A percentile compares a stretch with the other conserved stretches of the same genome.
Evolutionary conservation across 2,888 invertebrate genomes (phyloP).

Genomic region (Megastigmus dorsalis): DNA sequence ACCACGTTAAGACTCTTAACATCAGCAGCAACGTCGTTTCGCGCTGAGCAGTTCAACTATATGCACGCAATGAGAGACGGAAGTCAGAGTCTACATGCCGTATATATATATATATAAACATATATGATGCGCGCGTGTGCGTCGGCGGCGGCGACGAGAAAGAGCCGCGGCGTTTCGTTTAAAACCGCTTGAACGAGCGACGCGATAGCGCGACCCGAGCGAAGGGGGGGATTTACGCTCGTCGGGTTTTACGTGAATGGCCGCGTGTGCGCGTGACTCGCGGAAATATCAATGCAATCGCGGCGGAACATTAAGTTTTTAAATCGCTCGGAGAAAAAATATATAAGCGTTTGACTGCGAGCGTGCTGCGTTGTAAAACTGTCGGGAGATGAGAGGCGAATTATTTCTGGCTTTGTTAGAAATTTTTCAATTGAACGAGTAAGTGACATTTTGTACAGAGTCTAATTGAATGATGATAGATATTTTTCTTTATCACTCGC

Average conservation of each 20-base stretch:
- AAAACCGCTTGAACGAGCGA: slow-evolving; percentile 3
- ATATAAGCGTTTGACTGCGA: neutral
- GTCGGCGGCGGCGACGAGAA: neutral
- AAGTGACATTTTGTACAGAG: neutral
- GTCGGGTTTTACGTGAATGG: slow-evolving; percentile 34
- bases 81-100: neutral
- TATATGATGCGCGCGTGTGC: neutral
- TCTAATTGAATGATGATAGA: no score
- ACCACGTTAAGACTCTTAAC: neutral
- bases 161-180: slow-evolving; percentile 28
- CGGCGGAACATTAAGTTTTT: slow-evolving; percentile 19
- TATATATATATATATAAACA: no score
- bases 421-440: no score
- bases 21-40: neutral
- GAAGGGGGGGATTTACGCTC: slow-evolving; percentile 29
- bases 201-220: neutral
- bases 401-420: no score
- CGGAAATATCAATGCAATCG: slow-evolving; percentile 27
- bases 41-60: slow-evolving; percentile 2
- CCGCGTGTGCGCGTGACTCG: neutral
- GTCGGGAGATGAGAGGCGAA: no score
- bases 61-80: slow-evolving; percentile 19
- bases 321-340: slow-evolving; percentile 9
- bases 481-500: no score
- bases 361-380: neutral